These are phyloP conservation scores for Probaryconus sp. DNA, from an alignment of 1,140 invertebrate genomes.

Conservation along the genomic window DNA sequence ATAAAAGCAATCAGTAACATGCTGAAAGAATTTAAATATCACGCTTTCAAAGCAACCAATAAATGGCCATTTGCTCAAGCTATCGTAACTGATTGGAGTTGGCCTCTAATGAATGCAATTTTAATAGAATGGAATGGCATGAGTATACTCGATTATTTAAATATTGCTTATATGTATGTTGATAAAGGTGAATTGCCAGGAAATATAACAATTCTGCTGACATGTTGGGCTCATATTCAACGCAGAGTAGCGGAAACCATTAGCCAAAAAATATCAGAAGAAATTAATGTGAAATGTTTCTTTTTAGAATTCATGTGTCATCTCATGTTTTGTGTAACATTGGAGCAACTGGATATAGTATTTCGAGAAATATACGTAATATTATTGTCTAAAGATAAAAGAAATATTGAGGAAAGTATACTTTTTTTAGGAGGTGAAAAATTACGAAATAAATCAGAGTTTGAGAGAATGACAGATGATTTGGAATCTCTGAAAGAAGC, in stretches of 20 bases:
- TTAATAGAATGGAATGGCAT: conserved; percentile 22
- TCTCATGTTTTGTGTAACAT: conserved; percentile 5
- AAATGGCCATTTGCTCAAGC: conserved; percentile 36
- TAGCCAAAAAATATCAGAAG: not conserved
- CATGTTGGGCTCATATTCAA: conserved; percentile 29
- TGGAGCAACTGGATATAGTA: conserved; percentile 14
- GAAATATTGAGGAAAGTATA: conserved; percentile 8
- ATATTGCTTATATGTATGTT: not conserved
- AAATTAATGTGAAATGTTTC: conserved; percentile 1
- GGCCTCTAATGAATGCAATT: conserved; percentile 37
- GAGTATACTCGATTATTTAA: conserved; percentile 8
- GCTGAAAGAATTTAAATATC: conserved; percentile 27
- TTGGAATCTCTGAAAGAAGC: not conserved
- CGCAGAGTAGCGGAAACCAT: conserved; percentile 7
- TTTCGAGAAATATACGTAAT: conserved; percentile 16
- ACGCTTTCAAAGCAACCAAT: not conserved
- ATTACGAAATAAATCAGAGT: not conserved
- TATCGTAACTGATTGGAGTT: conserved; percentile 40
- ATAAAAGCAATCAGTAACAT: conserved; percentile 12
- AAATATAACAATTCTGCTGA: conserved; percentile 6
- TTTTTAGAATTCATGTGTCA: conserved; percentile 26
- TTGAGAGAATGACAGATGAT: conserved; percentile 4
- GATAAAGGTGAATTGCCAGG: not conserved
- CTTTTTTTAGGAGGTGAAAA: conserved; percentile 29
- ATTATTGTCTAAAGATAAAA: conserved; percentile 15